These are phyloP conservation scores for Gulo gulo DNA, from an alignment of 2,113 vertebrate genomes.

Conservation along the genomic window DNA sequence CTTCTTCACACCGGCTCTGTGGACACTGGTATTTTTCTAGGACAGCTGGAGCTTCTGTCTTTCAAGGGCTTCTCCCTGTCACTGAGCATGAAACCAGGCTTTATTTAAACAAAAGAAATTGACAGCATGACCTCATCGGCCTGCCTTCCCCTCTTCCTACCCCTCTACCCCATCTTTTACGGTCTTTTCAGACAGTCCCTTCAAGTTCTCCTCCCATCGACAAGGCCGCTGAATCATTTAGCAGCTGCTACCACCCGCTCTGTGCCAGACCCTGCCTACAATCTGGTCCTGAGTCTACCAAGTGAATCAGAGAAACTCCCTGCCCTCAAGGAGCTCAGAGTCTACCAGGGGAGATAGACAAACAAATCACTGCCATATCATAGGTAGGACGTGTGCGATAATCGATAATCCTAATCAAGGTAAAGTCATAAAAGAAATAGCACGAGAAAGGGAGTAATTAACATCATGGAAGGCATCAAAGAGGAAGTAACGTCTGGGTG, in stretches of 20 bases:
- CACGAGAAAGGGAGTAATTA: neutral
- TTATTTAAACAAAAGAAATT: slow-evolving; percentile 17
- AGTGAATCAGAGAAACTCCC: neutral
- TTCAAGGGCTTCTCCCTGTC: neutral
- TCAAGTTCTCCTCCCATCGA: neutral
- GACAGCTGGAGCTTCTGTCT: neutral
- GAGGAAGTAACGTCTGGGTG: neutral
- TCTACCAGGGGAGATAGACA: neutral
- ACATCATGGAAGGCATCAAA: neutral
- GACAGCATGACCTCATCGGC: neutral
- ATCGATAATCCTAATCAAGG: neutral
- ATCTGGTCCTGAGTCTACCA: neutral
- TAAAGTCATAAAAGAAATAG: neutral
- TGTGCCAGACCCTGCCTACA: neutral
- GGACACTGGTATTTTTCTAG: neutral
- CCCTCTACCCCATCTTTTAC: neutral
- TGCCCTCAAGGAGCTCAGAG: slow-evolving; percentile 1
- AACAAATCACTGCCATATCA: neutral
- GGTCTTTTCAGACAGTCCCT: neutral
- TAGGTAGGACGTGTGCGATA: neutral
- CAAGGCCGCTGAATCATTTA: neutral
- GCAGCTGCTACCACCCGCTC: neutral
- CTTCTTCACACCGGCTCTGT: neutral
- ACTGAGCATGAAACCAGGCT: neutral
- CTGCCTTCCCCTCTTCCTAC: neutral